Evolutionary conservation across 2,888 invertebrate genomes (phyloP), one percentile per base, ranked within the genome.

Genomic region (Drosophila sordidapex): DNA sequence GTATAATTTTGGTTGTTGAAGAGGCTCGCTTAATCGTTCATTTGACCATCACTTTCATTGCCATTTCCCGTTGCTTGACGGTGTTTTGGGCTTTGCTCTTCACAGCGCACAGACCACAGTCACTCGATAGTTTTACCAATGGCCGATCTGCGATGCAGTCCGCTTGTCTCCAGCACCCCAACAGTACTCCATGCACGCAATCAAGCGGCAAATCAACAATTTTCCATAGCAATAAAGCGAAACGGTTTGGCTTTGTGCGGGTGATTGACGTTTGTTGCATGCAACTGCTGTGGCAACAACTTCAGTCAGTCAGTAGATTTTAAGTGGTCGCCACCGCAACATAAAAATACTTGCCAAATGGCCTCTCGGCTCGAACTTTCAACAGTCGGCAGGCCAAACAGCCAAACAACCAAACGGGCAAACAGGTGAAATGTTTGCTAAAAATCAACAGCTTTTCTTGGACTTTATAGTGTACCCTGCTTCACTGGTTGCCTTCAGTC

Each of bases 251-350:
- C 81, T 84, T 87, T 87, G 87, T 89, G 87, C 87, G 87, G 87
- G 87, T 87, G 87, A 87, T 87, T 87, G 87, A 87, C 90, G 88
- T 89, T 84, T 87, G 87, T 88, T 90, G 89, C 85, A 87, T 87
- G 87, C 89, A 83, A 79, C 79, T 56, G 70, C 77, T 66, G 52
- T 36, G 75, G 62, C 58, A 66, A 69, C 84, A 74, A 72, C 87
- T 75, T 70, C 76, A 88, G 83, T 53, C 90, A 86, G 79, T 88
- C 90, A 56, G 40, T 38, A 46, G 89, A 84, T 90, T 83, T 85
- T 86, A 90, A 86, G 85, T 86, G 85, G 83, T 90, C 87, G 81
- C 81, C 89, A 89, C 90, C 87, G 85, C 87, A 87, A 84, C 83
- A 76, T 56, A 64, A 73, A 73, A 71, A 80, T 66, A 77, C 70